Evolutionary conservation across 1,140 invertebrate genomes (phyloP), one percentile per base, ranked within the genome.

Genomic region (Dreissena rostriformis): DNA sequence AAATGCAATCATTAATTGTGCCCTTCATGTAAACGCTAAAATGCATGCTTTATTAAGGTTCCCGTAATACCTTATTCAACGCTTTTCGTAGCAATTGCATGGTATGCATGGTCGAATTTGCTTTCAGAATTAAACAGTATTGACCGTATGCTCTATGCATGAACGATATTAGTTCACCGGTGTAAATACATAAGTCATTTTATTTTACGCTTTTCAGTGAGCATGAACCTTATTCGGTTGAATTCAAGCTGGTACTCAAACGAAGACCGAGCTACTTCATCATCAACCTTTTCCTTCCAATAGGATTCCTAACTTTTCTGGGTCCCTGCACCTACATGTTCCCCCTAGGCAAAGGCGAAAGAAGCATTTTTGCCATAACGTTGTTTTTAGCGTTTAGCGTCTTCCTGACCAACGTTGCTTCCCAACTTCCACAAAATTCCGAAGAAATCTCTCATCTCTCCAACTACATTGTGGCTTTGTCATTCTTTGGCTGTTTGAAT

Each of bases 361-460:
- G 95, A 89, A 94, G 95, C 67, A 92, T 94, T 10, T 92, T 95
- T 22, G 94, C 94, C 26, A 90, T 95, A 26, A 95, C 95, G 11
- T 93, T 95, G 19, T 91, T 95, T 7, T 90, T 95, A 15, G 94
- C 95, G 1, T 94, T 95, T 87, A 94, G 94, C 63, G 94, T 95
- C 28, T 95, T 95, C 88, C 94, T 95, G 91, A 90, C 95, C 72
- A 94, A 94, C 81, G 94, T 95, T 65, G 94, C 94, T 26, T 94
- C 95, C 85, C 94, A 94, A 75, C 93, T 95, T 91, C 95, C 95
- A 15, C 94, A 94, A 86, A 95, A 94, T 6, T 95, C 94, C 8
- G 94, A 95, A 85, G 93, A 92, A 67, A 94, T 95, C n/a, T 95
- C 95, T 63, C 91, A 95, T 55, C 92, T 95, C 39, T 94, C 94